Base-by-base conservation (phyloP, 2,888 invertebrate species). In the Lasioglossum oenotherae region DNA sequence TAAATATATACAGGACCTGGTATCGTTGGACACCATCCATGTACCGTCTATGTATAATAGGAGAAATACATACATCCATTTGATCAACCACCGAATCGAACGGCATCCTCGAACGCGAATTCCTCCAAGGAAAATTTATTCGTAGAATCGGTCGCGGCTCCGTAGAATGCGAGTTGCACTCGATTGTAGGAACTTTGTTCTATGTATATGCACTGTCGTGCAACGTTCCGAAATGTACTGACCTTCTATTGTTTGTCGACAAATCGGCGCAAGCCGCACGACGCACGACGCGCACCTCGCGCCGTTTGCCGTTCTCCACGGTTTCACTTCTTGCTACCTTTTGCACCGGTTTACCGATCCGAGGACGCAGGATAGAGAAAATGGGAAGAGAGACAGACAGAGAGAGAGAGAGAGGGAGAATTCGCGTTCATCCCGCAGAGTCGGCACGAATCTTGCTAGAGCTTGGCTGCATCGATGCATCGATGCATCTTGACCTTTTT, bases 171-270 rank as follows among this genome's bases (percentile, higher is more conserved):
- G 57, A 78, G 31, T 81, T 84, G 89, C 80, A 81, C 79, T 72
- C 72, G 60, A 60, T 85, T 78, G 78, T 78, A 85, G 84, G 87
- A 90, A 91, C 84, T 64, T 67, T 73, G 76, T 74, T 35, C 69
- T 27, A 57, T 44, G 19, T 31, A 64, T 31, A 49, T 44, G 16
- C 27, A 64, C 6, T 35, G 31, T 67, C 38, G 84, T 60, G 41
- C 71, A 35, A 82, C 78, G 87, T 91, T 88, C 88, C 87, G 84
- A 92, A 88, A 88, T 87, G 81, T 80, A 87, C 86, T 92, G 93
- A 92, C 92, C 93, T 92, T 92, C 90, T 93, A 92, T 92, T 92
- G 92, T 92, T 92, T 84, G 74, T 77, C 86, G 87, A 90, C 90
- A 90, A 91, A 91, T 89, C 90, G 86, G 78, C 78, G 80, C 76